Conservation (phyloP, 2,113 vertebrate genomes). For the Lepidothrix coronata region DNA sequence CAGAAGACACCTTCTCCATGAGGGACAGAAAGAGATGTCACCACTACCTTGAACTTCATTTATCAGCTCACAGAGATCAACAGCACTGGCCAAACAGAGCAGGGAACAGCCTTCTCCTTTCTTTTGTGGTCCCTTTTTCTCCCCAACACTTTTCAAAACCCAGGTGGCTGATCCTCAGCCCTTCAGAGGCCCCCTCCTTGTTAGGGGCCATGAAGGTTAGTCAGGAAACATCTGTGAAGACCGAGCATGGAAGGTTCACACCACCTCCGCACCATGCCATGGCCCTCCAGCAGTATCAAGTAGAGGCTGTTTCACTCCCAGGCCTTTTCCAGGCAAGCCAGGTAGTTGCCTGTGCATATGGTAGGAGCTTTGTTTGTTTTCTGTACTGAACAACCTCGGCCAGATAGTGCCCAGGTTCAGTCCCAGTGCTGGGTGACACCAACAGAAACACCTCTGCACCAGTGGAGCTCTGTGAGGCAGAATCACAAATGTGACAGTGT, state of each 20-base stretch:
- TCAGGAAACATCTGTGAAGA: neutral
- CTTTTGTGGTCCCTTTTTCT: neutral
- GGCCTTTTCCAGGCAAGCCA: neutral
- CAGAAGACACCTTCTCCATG: neutral
- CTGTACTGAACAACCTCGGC: neutral
- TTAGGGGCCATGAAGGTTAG: neutral
- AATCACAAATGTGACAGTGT: neutral
- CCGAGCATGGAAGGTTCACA: neutral
- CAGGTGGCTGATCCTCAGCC: neutral
- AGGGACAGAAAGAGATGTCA: neutral
- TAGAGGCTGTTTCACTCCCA: neutral
- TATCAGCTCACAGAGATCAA: neutral
- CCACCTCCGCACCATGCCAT: neutral
- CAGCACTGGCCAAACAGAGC: neutral
- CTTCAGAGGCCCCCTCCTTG: neutral
- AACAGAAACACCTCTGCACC: neutral
- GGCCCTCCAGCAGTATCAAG: neutral
- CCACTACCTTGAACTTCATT: neutral
- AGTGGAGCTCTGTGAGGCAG: neutral
- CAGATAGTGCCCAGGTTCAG: rapidly evolving
- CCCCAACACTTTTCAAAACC: neutral
- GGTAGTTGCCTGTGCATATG: neutral
- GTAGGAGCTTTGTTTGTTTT: neutral
- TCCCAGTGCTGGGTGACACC: neutral
- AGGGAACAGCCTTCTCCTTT: neutral